These are phyloP conservation scores for Aradophagus sp. DNA, from an alignment of 1,140 invertebrate genomes.

Conservation along the genomic window DNA sequence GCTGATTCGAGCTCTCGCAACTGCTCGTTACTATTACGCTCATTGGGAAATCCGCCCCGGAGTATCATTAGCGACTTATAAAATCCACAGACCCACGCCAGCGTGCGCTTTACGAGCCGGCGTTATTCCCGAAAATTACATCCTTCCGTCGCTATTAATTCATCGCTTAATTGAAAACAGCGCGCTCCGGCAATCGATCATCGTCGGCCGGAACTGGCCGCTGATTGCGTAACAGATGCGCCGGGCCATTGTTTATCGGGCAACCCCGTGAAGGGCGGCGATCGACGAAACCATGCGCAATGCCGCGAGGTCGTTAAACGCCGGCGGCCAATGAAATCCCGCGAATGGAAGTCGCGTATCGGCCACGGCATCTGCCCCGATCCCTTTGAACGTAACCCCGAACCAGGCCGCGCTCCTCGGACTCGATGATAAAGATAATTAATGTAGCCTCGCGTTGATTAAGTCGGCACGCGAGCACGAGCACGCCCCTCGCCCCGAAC, in stretches of 20 bases:
- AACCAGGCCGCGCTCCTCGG: constrained; percentile 58
- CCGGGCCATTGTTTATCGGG: constrained; percentile 28
- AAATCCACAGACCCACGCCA: constrained; percentile 23
- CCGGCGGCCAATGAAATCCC: constrained; percentile 46
- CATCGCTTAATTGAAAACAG: constrained; percentile 38
- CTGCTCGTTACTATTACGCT: too few relatives aligned
- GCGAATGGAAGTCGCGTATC: constrained; percentile 39
- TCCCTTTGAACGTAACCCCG: constrained; percentile 58
- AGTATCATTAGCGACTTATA: constrained; percentile 8
- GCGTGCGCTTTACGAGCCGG: constrained; percentile 12
- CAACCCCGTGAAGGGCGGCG: constrained; percentile 25
- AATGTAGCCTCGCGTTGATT: constrained; percentile 67
- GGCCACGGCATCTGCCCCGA: constrained; percentile 45
- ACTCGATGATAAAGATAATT: constrained; percentile 70
- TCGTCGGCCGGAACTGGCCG: constrained; percentile 5
- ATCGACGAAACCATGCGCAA: constrained; percentile 39
- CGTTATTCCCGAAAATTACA: constrained; percentile 42
- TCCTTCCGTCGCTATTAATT: constrained; percentile 30
- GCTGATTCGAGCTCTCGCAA: too few relatives aligned
- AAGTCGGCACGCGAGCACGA: constrained; percentile 49
- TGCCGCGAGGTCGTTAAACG: constrained; percentile 43
- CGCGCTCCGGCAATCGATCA: constrained; percentile 1
- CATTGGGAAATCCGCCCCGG: too few relatives aligned
- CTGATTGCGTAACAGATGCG: constrained; percentile 28
- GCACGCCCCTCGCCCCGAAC: too few relatives aligned